Conservation (phyloP, 1,140 invertebrate genomes). For the Pollicipes pollicipes region DNA sequence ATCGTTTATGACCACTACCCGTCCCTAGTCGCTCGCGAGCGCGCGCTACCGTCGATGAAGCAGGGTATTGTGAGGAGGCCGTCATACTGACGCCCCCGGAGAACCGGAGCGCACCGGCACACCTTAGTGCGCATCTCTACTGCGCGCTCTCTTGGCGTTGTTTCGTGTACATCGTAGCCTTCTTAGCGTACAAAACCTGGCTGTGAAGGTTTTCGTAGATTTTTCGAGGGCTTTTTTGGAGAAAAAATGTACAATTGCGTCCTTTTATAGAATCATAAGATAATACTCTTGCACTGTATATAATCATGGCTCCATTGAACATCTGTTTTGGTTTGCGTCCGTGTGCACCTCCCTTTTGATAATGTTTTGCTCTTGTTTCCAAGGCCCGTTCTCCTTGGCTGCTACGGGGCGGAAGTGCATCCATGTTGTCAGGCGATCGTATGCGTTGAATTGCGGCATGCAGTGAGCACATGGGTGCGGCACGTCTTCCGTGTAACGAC, state of each 20-base stretch:
- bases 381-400: background rate
- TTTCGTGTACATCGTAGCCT: background rate
- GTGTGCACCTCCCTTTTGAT: background rate
- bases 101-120: too few species aligned
- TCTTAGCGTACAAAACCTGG: constrained; percentile 1
- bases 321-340: background rate
- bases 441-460: too few species aligned
- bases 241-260: background rate
- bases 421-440: background rate
- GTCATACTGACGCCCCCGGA: too few species aligned
- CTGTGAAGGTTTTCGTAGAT: background rate
- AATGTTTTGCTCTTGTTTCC: background rate
- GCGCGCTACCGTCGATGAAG: background rate
- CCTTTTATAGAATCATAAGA: background rate
- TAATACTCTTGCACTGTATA: constrained; percentile 2
- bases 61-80: background rate
- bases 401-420: background rate
- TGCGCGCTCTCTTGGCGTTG: background rate
- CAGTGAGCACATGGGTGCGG: too few species aligned
- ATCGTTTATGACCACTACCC: background rate
- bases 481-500: too few species aligned
- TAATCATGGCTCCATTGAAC: background rate
- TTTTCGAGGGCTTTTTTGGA: background rate
- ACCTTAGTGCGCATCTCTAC: background rate
- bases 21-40: background rate